Percentiles rank a stretch among this genome's conserved stretches.
Evolutionary conservation across 2,113 vertebrate genomes (phyloP).

Genomic region (Oncorhynchus tshawytscha): DNA sequence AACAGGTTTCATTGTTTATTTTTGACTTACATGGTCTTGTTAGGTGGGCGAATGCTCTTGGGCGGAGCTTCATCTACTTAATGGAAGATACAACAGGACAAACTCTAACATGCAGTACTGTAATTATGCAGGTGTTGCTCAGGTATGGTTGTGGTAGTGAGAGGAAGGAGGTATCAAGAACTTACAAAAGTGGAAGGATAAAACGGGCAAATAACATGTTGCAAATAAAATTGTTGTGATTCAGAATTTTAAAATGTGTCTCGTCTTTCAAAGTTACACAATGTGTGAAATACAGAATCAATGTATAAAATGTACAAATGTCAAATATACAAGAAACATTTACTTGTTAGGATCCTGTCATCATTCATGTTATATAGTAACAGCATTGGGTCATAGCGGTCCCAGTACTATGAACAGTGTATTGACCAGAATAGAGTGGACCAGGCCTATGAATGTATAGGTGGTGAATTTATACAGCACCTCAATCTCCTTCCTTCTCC

Average conservation of each 20-base stretch:
- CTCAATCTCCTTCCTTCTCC: slow-evolving; percentile 83
- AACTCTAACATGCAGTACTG: too few relatives aligned
- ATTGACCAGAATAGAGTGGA: slow-evolving; percentile 79
- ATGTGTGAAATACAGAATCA: background rate
- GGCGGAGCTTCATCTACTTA: background rate
- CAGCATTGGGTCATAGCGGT: slow-evolving; percentile 69
- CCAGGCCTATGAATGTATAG: slow-evolving; percentile 81
- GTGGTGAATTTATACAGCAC: slow-evolving; percentile 91
- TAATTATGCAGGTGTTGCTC: too few relatives aligned
- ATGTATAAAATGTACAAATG: background rate
- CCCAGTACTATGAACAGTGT: slow-evolving; percentile 77
- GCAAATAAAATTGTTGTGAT: too few relatives aligned
- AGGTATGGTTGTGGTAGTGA: too few relatives aligned
- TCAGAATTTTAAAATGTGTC: too few relatives aligned
- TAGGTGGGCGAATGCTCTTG: background rate
- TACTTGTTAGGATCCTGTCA: too few relatives aligned
- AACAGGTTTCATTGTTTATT: slow-evolving; percentile 27
- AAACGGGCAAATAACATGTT: too few relatives aligned
- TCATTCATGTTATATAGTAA: too few relatives aligned
- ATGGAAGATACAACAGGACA: too few relatives aligned
- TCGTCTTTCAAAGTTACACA: background rate
- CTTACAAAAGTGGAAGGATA: too few relatives aligned
- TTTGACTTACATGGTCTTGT: background rate
- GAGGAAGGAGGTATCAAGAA: too few relatives aligned
- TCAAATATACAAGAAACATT: too few relatives aligned